phyloP scores from a whole-genome alignment of 1,140 invertebrate species.

The Zaprionus ghesquierei region DNA sequence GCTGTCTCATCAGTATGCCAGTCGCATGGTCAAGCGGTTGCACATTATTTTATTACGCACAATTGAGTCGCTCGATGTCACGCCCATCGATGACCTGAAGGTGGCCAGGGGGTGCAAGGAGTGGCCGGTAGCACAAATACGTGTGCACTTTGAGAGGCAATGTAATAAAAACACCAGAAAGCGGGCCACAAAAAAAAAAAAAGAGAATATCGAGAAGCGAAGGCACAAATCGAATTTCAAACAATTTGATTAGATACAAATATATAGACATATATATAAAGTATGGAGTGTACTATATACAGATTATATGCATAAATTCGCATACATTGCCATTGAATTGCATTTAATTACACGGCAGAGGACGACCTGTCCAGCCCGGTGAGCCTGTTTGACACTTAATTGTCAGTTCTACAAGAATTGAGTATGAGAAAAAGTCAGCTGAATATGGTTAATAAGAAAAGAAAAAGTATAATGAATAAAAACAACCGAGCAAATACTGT shows the following conservation, averaged over 20 bases:
- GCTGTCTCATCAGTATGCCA: slow-evolving; percentile 66
- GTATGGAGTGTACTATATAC: not conserved
- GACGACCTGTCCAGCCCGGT: not conserved
- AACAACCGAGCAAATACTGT: not conserved
- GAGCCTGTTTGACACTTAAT: not conserved
- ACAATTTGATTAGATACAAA: slow-evolving; percentile 32
- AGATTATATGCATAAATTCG: not conserved
- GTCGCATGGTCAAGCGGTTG: slow-evolving; percentile 61
- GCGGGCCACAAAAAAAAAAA: not conserved
- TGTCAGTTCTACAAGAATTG: too few species aligned
- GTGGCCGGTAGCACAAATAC: slow-evolving; percentile 29
- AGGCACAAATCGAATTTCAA: slow-evolving; percentile 23
- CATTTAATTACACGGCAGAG: slow-evolving; percentile 26
- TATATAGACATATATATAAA: not conserved
- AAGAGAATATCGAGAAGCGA: not conserved
- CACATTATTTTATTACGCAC: slow-evolving; percentile 77
- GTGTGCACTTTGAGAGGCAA: slow-evolving; percentile 4
- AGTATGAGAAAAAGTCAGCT: slow-evolving; percentile 31
- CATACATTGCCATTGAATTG: slow-evolving; percentile 21
- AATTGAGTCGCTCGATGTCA: slow-evolving; percentile 61
- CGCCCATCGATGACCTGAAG: slow-evolving; percentile 26
- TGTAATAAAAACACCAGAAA: slow-evolving; percentile 26
- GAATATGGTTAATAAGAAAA: not conserved
- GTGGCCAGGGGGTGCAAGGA: not conserved
- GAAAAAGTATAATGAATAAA: not conserved